Conservation (phyloP, 2,113 vertebrate genomes). For the Tragelaphus buxtoni region DNA sequence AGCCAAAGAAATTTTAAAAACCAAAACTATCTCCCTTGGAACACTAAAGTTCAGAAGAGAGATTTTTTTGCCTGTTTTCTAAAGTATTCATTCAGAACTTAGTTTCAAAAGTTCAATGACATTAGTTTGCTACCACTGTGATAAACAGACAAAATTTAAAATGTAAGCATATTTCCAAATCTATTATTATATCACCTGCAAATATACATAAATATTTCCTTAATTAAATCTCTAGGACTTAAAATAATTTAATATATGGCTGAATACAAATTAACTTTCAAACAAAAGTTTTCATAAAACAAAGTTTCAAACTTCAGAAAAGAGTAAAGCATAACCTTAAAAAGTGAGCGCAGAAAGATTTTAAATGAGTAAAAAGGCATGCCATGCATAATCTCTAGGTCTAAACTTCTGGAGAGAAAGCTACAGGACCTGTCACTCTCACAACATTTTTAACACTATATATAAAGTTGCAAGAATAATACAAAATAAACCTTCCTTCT, state of each 20-base stretch:
- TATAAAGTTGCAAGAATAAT: background rate
- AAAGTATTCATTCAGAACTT: constrained; percentile 17
- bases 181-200: background rate
- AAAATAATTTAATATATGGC: background rate
- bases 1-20: background rate
- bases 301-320: background rate
- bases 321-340: background rate
- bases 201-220: background rate
- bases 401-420: background rate
- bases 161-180: constrained; percentile 20
- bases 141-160: constrained; percentile 19
- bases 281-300: background rate
- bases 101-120: background rate
- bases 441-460: background rate
- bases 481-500: background rate
- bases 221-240: background rate
- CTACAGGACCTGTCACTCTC: background rate
- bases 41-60: background rate
- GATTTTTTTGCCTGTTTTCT: constrained; percentile 38
- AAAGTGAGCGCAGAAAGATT: background rate
- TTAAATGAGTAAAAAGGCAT: background rate
- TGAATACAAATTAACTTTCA: background rate
- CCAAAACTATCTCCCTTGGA: background rate
- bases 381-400: background rate
- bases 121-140: background rate